Evolutionary conservation across 2,888 invertebrate species (phyloP).

Genomic region (Pomacea canaliculata): DNA sequence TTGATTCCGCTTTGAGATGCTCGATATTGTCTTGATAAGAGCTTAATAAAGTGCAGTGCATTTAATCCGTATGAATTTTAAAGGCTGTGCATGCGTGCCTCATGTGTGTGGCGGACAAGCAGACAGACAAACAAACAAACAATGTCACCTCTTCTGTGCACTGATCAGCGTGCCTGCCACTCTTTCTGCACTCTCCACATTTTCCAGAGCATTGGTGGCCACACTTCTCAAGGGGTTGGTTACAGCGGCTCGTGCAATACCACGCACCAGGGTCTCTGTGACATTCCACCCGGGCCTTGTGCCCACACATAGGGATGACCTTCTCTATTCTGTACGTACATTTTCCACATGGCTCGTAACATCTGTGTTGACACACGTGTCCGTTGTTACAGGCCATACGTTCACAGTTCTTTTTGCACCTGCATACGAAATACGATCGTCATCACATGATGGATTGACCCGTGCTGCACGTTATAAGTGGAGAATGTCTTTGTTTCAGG

Average conservation of each 20-base stretch:
- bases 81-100: not conserved
- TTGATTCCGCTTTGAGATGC: no score
- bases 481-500: no score
- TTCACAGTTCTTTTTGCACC: conserved; percentile 14
- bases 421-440: not conserved
- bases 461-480: no score
- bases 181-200: conserved; percentile 20
- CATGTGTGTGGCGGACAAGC: no score
- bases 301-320: conserved; percentile 55
- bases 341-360: conserved; percentile 41
- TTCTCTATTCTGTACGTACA: conserved; percentile 50
- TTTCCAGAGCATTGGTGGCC: conserved; percentile 26
- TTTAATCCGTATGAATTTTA: no score
- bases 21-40: no score
- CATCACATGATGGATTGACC: no score
- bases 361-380: conserved; percentile 23
- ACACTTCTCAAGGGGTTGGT: conserved; percentile 16
- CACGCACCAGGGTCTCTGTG: conserved; percentile 7
- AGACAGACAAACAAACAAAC: not conserved
- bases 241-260: conserved; percentile 14
- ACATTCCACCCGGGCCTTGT: conserved; percentile 52
- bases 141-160: conserved; percentile 13
- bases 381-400: conserved; percentile 9
- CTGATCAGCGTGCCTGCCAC: not conserved
- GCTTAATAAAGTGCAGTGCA: no score